Base-by-base conservation (phyloP, 1,140 invertebrate genomes). In the Tetraneura akinire region DNA sequence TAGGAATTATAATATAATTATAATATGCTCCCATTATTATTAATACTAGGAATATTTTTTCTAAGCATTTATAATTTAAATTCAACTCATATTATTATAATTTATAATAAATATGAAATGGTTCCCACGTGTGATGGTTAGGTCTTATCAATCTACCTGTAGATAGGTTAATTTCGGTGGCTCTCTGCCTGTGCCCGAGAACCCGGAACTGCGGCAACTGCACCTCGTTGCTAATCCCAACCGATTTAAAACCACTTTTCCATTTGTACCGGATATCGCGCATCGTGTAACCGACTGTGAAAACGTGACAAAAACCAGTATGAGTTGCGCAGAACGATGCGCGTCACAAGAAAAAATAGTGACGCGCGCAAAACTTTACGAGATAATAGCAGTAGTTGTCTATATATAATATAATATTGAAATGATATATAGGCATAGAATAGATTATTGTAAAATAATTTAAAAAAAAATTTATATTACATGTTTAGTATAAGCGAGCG, bases 191-290 rank as follows among this genome's bases (percentile, higher is more conserved):
- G 88, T 94, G 93, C 83, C 93, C 93, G 85, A 94, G 90, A 85
- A 95, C 92, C 89, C 96, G 94, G 91, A 97, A 97, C 89, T 97
- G 95, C 85, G 95, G 95, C 85, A 97, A 90, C 83, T 94, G 95
- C 85, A 97, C 94, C 87, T 96, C 94, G 87, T 91, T 92, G 86
- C 94, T 94, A 83, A 97, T 93, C 84, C 94, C 93, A 84, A 97
- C 94, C 84, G 94, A 95, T 88, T 93, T 92, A 85, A 93, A 91
- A 82, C 94, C 94, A 86, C 94, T 93, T 87, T 95, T 94, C 95
- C 95, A 96, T 87, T 94, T 95, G 91, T 96, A 96, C 84, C 93
- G 91, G 88, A 97, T 97, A 90, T 97, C 95, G 88, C 93, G 90
- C 94, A 96, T 97, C 86, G 95, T 96, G 90, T 96, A 96, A 89